These are phyloP conservation scores for Prenolepis imparis DNA, from an alignment of 2,888 invertebrate genomes.

Conservation along the genomic window DNA sequence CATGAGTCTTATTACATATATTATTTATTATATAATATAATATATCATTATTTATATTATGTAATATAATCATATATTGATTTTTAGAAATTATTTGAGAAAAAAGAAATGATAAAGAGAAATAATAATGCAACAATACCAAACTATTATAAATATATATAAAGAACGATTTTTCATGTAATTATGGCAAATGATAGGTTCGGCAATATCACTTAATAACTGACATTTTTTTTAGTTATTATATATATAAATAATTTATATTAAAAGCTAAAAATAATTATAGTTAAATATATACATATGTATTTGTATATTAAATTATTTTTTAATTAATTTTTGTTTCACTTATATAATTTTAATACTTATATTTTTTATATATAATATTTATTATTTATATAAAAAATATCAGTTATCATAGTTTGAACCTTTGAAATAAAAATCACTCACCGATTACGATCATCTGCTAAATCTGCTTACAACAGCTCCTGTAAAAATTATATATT, in stretches of 20 bases:
- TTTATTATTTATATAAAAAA: constrained; percentile 1
- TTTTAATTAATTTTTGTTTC: background rate
- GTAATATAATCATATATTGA: background rate
- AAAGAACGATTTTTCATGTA: background rate
- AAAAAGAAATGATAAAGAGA: background rate
- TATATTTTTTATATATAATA: background rate
- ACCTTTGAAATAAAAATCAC: background rate
- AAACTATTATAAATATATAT: background rate
- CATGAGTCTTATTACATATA: background rate
- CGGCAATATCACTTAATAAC: background rate
- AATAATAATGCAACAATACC: constrained; percentile 17
- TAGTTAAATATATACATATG: no score
- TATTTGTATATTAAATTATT: background rate
- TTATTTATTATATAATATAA: background rate
- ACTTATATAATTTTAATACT: background rate
- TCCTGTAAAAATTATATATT: background rate
- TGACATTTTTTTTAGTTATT: background rate
- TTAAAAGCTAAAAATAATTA: background rate
- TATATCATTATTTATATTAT: background rate
- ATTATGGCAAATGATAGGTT: background rate
- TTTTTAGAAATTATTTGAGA: background rate
- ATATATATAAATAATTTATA: background rate
- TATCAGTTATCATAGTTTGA: background rate
- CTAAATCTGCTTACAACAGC: background rate
- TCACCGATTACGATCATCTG: background rate